These are phyloP conservation scores for Garra rufa DNA, from an alignment of 2,113 vertebrate genomes.

Conservation along the genomic window DNA sequence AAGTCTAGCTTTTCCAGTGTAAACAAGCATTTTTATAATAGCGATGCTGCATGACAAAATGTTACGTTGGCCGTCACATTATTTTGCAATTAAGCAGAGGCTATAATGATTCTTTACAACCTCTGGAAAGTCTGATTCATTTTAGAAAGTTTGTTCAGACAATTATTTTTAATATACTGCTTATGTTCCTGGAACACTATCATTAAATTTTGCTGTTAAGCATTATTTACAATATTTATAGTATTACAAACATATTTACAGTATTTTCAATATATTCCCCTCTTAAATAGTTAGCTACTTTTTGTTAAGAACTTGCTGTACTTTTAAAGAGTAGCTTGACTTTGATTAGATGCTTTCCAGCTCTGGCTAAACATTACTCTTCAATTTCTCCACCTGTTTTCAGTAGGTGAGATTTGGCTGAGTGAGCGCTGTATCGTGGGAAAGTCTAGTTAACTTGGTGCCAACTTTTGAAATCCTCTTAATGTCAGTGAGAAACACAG, in stretches of 20 bases:
- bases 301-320: no score
- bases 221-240: no score
- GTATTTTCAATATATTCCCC: no score
- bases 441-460: conserved; percentile 10
- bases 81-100: neutral
- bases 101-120: no score
- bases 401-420: conserved; percentile 3
- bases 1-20: neutral
- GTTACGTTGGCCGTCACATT: neutral
- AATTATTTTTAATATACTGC: no score
- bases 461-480: conserved; percentile 43
- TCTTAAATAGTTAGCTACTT: neutral
- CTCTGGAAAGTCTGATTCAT: neutral
- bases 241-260: no score
- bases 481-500: conserved; percentile 30
- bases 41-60: neutral
- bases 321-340: neutral
- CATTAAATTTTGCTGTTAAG: no score
- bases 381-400: conserved; percentile 1
- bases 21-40: neutral
- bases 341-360: neutral
- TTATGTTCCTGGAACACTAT: no score
- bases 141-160: no score
- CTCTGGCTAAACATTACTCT: neutral
- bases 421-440: conserved; percentile 10